phyloP scores from a whole-genome alignment of 2,888 invertebrate genomes.

The Hydrotaea diabolus region DNA sequence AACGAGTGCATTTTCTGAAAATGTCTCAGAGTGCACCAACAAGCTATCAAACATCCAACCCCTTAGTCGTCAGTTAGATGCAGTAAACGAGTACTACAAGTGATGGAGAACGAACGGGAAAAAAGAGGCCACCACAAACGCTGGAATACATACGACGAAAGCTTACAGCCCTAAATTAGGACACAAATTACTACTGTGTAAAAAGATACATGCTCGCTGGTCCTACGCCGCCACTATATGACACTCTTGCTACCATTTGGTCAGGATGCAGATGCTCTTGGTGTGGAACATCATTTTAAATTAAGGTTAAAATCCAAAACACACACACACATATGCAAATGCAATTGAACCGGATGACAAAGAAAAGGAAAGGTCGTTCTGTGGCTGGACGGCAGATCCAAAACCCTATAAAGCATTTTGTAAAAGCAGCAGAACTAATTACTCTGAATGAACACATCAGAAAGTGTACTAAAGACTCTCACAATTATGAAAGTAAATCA shows the following conservation, averaged over 20 bases:
- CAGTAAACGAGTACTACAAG: constrained; percentile 15
- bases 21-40: constrained; percentile 17
- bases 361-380: not conserved
- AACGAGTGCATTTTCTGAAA: constrained; percentile 30
- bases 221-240: not conserved
- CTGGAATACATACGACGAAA: constrained; percentile 41
- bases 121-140: constrained; percentile 50
- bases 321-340: not conserved
- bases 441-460: not conserved
- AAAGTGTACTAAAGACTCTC: too few species aligned
- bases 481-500: too few species aligned
- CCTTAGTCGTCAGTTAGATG: not conserved
- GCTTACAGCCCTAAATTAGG: constrained; percentile 48
- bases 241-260: not conserved
- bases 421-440: not conserved
- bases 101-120: constrained; percentile 18
- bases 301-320: constrained; percentile 43
- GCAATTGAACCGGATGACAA: not conserved
- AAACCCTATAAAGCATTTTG: not conserved
- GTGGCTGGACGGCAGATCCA: not conserved
- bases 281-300: constrained; percentile 32
- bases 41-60: not conserved
- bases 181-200: constrained; percentile 51
- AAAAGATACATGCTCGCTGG: not conserved
- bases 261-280: not conserved